Evolutionary conservation across 2,113 vertebrate genomes (phyloP).

Genomic region (Chlorodrepanis virens): DNA sequence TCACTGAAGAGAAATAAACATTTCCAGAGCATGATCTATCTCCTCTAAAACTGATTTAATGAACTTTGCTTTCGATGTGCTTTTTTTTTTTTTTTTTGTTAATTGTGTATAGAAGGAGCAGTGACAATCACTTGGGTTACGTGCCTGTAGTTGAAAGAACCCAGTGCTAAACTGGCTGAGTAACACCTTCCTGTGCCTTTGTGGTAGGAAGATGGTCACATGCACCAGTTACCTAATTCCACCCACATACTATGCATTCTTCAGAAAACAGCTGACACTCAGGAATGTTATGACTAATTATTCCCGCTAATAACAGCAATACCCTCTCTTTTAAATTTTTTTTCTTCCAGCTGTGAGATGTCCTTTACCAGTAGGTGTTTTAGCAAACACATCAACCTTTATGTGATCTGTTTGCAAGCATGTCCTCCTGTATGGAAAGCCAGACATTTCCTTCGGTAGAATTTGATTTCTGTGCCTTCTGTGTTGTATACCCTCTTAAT

Average conservation of each 20-base stretch:
- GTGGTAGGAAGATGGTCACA: neutral
- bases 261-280: neutral
- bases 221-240: neutral
- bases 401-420: neutral
- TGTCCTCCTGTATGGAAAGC: neutral
- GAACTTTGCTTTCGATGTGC: neutral
- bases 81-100: neutral
- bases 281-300: neutral
- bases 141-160: neutral
- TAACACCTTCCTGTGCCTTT: neutral
- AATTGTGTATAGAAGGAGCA: neutral
- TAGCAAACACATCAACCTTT: neutral
- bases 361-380: neutral
- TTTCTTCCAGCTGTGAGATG: neutral
- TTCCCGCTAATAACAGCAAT: neutral
- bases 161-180: neutral
- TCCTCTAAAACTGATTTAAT: neutral
- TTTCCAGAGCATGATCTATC: neutral
- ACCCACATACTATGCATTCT: neutral
- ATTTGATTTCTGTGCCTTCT: neutral
- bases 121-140: neutral
- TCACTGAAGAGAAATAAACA: neutral
- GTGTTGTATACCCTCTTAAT: neutral
- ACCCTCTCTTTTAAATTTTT: neutral
- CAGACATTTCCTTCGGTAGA: neutral